phyloP scores from a whole-genome alignment of 2,888 invertebrate species.

The Callimorpha dominula region DNA sequence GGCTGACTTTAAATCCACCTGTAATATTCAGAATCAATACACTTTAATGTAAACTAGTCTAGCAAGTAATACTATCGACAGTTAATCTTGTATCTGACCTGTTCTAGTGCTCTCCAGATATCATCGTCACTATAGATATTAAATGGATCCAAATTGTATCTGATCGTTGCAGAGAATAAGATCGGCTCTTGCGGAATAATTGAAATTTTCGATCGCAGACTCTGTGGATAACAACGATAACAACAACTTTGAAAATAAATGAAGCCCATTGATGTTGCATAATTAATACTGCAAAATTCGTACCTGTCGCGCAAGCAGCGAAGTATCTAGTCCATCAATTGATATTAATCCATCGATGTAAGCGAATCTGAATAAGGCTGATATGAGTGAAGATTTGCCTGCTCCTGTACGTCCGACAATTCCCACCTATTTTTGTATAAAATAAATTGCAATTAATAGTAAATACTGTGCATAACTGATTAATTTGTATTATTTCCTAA shows the following conservation, averaged over 20 bases:
- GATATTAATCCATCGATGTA: slow-evolving; percentile 87
- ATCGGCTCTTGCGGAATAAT: slow-evolving; percentile 94
- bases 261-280: no score
- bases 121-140: slow-evolving; percentile 89
- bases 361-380: slow-evolving; percentile 90
- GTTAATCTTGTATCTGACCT: slow-evolving; percentile 76
- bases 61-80: slow-evolving; percentile 22
- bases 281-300: slow-evolving; percentile 12
- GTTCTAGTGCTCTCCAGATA: slow-evolving; percentile 91
- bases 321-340: slow-evolving; percentile 89
- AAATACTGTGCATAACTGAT: not conserved
- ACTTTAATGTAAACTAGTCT: slow-evolving; percentile 25
- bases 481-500: not conserved
- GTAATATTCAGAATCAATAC: slow-evolving; percentile 37
- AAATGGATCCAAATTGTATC: slow-evolving; percentile 93
- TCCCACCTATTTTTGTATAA: slow-evolving; percentile 71
- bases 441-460: slow-evolving; percentile 6
- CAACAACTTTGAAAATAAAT: slow-evolving; percentile 8
- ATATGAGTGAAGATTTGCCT: slow-evolving; percentile 90
- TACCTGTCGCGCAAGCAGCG: slow-evolving; percentile 86
- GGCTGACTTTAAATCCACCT: slow-evolving; percentile 92
- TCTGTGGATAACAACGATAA: slow-evolving; percentile 71
- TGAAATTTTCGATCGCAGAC: slow-evolving; percentile 87
- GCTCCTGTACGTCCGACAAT: slow-evolving; percentile 92
- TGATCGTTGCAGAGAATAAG: slow-evolving; percentile 89